Evolutionary conservation across 2,797 vertebrate species (phyloP).

Genomic region (Gymnoscopelus braueri): DNA sequence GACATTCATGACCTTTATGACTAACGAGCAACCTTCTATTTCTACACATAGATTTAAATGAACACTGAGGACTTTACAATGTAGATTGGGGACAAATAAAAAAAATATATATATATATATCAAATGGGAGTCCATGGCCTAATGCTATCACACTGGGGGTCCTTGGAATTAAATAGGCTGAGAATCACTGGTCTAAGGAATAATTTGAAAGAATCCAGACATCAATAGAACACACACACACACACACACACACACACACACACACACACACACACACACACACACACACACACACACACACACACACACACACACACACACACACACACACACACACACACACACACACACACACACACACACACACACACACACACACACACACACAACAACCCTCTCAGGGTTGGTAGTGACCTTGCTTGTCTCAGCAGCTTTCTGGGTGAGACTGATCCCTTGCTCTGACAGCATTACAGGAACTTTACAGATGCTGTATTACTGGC

Average conservation of each 20-base stretch:
- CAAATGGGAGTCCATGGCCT: too few relatives aligned
- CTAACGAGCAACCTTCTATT: constrained; percentile 20
- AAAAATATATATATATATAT: too few relatives aligned
- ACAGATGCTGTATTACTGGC: constrained; percentile 21
- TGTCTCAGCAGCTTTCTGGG: constrained; percentile 9
- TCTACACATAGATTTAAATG: too few relatives aligned
- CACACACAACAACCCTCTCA: neutral
- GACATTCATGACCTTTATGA: constrained; percentile 34
- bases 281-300: constrained; percentile 2
- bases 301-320: constrained; percentile 18
- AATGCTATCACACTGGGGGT: too few relatives aligned
- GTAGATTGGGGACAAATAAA: too few relatives aligned
- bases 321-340: constrained; percentile 12
- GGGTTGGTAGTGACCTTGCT: constrained; percentile 19
- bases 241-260: too few relatives aligned
- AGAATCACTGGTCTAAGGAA: too few relatives aligned
- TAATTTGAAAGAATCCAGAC: constrained; percentile 12
- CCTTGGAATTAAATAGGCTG: too few relatives aligned
- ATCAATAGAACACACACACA: constrained; percentile 45
- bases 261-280: neutral
- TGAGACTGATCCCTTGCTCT: constrained; percentile 19
- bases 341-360: neutral
- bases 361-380: too few relatives aligned
- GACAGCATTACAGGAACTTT: constrained; percentile 23
- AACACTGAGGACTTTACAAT: too few relatives aligned